Evolutionary conservation across 2,797 vertebrate species (phyloP), one percentile per base, ranked within the genome.

Genomic region (Anguilla megastoma): DNA sequence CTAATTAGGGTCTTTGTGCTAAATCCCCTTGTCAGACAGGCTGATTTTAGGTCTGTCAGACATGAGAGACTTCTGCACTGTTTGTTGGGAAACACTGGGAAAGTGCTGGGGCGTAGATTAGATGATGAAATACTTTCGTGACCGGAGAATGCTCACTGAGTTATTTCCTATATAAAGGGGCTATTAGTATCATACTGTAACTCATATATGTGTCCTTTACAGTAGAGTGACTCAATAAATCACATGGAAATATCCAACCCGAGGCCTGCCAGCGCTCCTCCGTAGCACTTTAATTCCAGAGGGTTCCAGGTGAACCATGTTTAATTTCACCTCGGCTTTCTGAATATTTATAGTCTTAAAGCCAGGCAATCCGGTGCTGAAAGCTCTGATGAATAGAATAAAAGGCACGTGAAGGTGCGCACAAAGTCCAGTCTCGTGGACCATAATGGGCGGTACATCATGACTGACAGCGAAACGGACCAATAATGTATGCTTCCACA

Each of bases 321-420:
- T 69, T 88, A 88, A 84, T 88, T 84, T 60, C 58, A 21, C 41
- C 52, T 30, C 58, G 69, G 45, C 30, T 69, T 84, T n/a, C 56
- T 84, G 87, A 88, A 88, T 88, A 66, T 88, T 88, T 83, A 88
- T 88, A 84, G 82, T 88, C 82, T 63, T 87, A 88, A 88, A 88
- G 45, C 63, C 45, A 52, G 66, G 45, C 66, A 86, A 86, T 86
- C 41, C 41, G 10, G 50, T 52, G 24, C 85, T 0, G 66, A 52
- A 50, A n/a, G 24, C 45, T 74, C 45, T 86, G 48, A 74, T 74
- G 66, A 74, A 74, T 52, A 27, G 6, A 50, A 82, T n/a, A 18
- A 82, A 48, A 82, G 24, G 45, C 45, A 82, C 5, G 21, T 2
- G 41, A 9, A 82, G 16, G 45, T 80, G 79, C 41, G 0, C 41